A percentile compares a stretch with the other conserved stretches of the same genome.
Conservation (phyloP, 2,797 vertebrate species). For the Argentina silus region DNA sequence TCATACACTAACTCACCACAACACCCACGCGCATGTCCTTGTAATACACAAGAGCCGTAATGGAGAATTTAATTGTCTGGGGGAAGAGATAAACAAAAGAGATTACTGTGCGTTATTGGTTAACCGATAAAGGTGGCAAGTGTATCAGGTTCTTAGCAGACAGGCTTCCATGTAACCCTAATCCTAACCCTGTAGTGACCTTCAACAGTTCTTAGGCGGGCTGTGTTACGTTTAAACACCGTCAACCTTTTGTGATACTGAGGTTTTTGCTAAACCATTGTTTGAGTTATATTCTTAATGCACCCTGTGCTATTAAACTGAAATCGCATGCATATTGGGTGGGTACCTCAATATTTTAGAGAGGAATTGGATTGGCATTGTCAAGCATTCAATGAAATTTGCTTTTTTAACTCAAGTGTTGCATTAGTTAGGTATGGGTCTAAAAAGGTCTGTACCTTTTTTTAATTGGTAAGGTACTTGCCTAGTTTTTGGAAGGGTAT, state of each 20-base stretch:
- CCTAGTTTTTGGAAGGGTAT: too few relatives aligned
- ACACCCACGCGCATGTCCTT: conserved; percentile 60
- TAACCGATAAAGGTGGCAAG: conserved; percentile 52
- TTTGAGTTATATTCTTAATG: not conserved
- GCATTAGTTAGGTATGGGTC: not conserved
- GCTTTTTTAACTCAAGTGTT: not conserved
- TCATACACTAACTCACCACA: conserved; percentile 27
- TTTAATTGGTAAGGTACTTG: too few relatives aligned
- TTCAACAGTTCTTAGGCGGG: conserved; percentile 22
- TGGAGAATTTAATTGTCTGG: conserved; percentile 66
- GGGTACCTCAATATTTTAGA: not conserved
- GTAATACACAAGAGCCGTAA: conserved; percentile 57
- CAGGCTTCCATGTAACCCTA: not conserved
- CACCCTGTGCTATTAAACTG: not conserved
- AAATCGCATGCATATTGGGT: not conserved
- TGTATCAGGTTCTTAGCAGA: conserved; percentile 23
- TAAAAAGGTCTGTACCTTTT: too few relatives aligned
- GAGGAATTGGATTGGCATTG: not conserved
- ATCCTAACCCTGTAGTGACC: not conserved
- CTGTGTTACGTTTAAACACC: conserved; percentile 37
- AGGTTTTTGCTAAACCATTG: not conserved
- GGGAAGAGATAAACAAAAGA: conserved; percentile 58
- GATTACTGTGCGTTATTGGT: conserved; percentile 62
- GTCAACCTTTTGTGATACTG: not conserved
- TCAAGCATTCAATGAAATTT: not conserved